Conservation (phyloP, 2,888 invertebrate genomes). For the Drosophila atripex region DNA sequence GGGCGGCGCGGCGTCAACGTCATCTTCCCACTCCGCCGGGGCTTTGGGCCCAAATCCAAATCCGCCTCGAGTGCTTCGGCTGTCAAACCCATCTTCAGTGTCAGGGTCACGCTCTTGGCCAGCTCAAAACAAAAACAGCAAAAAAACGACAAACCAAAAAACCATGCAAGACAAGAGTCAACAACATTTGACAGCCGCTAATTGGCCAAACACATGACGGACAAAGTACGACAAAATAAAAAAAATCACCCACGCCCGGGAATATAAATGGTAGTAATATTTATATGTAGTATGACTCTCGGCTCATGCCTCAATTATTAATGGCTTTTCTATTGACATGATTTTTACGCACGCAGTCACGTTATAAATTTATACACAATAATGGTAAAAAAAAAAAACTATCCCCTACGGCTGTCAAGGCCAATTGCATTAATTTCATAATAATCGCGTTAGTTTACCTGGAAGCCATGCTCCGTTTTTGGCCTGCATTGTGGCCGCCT, state of each 20-base stretch:
- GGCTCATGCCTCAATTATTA: constrained; percentile 66
- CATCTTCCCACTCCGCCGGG: constrained; percentile 17
- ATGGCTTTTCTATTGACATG: constrained; percentile 73
- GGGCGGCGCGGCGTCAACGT: constrained; percentile 8
- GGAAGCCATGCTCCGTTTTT: constrained; percentile 29
- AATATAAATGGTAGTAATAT: neutral
- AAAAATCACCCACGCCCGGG: constrained; percentile 46
- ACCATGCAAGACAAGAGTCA: constrained; percentile 55
- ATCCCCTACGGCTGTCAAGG: constrained; percentile 62
- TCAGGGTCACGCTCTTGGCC: constrained; percentile 47
- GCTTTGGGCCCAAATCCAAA: constrained; percentile 34
- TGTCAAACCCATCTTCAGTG: constrained; percentile 64
- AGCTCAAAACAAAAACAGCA: constrained; percentile 8
- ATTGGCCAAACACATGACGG: constrained; percentile 64
- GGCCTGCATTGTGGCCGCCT: constrained; percentile 48
- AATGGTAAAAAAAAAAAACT: constrained; percentile 21
- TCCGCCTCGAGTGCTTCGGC: constrained; percentile 60
- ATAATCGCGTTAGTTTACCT: constrained; percentile 49
- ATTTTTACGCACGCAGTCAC: constrained; percentile 68
- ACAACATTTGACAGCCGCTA: constrained; percentile 77
- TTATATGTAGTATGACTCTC: constrained; percentile 2
- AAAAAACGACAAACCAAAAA: constrained; percentile 9
- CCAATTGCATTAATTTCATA: constrained; percentile 75
- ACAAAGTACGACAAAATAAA: constrained; percentile 40
- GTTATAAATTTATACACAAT: constrained; percentile 37